Conservation (phyloP, 2,113 vertebrate genomes). For the Cepphus grylle region DNA sequence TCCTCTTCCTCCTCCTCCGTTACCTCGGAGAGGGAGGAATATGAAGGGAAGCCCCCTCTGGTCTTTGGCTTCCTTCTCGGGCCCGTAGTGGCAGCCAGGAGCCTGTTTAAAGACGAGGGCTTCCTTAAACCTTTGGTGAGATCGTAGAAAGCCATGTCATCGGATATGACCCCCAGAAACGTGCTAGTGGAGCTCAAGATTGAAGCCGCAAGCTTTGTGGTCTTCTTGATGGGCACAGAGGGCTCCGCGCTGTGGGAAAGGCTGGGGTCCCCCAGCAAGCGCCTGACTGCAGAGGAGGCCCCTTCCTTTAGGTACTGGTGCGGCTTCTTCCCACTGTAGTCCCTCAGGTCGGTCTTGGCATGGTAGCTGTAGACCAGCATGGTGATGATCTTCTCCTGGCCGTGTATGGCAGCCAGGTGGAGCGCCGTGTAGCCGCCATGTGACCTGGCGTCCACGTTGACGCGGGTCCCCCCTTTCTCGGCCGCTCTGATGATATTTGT, state of each 20-base stretch:
- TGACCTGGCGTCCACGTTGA: constrained; percentile 82
- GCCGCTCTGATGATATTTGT: constrained; percentile 77
- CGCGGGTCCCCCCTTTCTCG: constrained; percentile 26
- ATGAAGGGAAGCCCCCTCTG: constrained; percentile 69
- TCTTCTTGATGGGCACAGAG: constrained; percentile 48
- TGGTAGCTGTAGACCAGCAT: constrained; percentile 79
- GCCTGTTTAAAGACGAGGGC: constrained; percentile 80
- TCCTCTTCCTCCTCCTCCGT: constrained; percentile 63
- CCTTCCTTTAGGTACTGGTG: constrained; percentile 84
- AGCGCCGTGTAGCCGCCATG: constrained; percentile 88
- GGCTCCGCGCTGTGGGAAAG: neutral
- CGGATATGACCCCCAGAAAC: constrained; percentile 77
- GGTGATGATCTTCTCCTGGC: constrained; percentile 75
- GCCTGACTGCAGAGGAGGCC: constrained; percentile 58
- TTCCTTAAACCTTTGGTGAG: constrained; percentile 78
- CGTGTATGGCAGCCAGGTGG: constrained; percentile 89
- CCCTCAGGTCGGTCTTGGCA: constrained; percentile 77
- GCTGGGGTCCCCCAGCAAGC: constrained; percentile 79
- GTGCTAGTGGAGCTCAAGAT: constrained; percentile 79
- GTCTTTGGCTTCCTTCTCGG: constrained; percentile 81
- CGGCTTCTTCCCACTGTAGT: constrained; percentile 88
- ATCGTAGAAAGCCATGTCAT: constrained; percentile 79
- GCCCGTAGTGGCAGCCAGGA: constrained; percentile 76
- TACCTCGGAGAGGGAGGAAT: constrained; percentile 55
- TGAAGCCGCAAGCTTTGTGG: constrained; percentile 73